Evolutionary conservation across 2,888 invertebrate genomes (phyloP).

Genomic region (Campoletis raptor): DNA sequence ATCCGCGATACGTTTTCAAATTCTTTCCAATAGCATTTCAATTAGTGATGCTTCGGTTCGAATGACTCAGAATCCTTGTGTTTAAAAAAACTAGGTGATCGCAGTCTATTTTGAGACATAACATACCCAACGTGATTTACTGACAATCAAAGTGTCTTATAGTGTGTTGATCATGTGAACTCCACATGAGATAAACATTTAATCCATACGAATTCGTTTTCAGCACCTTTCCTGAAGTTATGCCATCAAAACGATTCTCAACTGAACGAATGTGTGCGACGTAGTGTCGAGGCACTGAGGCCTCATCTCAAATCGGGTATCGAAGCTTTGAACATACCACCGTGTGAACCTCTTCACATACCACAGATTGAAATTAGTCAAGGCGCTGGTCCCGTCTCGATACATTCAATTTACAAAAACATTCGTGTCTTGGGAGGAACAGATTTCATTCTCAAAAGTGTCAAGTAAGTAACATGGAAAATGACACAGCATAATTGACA

Average conservation of each 20-base stretch:
- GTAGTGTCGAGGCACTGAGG: constrained; percentile 87
- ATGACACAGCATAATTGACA: constrained; percentile 7
- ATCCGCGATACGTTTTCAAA: constrained; percentile 39
- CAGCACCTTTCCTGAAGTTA: constrained; percentile 89
- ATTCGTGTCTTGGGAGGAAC: constrained; percentile 88
- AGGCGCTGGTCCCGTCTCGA: constrained; percentile 89
- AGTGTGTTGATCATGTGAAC: constrained; percentile 8
- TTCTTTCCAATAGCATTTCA: constrained; percentile 51
- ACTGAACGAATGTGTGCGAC: constrained; percentile 87
- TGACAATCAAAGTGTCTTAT: constrained; percentile 23
- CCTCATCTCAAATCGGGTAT: constrained; percentile 88
- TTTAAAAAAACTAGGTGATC: constrained; percentile 69
- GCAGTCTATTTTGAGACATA: constrained; percentile 65
- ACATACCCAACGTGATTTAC: constrained; percentile 19
- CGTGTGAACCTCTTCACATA: constrained; percentile 89
- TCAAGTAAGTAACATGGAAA: constrained; percentile 86
- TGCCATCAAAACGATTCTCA: constrained; percentile 89
- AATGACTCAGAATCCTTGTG: constrained; percentile 66
- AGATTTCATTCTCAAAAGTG: constrained; percentile 88
- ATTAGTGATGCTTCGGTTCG: constrained; percentile 21
- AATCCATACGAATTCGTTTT: constrained; percentile 23
- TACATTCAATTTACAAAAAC: constrained; percentile 89
- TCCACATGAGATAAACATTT: constrained; percentile 38
- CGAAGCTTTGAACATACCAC: constrained; percentile 89
- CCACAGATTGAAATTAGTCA: constrained; percentile 90